These are phyloP conservation scores for Laothoe populi DNA, from an alignment of 2,888 invertebrate genomes.

Conservation along the genomic window DNA sequence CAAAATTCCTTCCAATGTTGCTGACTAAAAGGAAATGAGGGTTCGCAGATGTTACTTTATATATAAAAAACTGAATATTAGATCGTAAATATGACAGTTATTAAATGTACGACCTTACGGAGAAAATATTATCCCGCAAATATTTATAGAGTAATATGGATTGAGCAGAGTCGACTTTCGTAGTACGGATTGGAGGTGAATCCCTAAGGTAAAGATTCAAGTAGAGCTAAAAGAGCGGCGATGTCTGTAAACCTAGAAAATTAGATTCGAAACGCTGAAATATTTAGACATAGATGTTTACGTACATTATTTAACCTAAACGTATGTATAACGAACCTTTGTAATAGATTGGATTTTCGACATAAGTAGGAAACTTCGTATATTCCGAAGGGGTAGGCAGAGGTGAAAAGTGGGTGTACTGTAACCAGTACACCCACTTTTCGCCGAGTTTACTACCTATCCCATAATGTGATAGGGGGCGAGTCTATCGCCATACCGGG, in stretches of 20 bases:
- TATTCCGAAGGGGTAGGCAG: no score
- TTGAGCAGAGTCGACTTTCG: not conserved
- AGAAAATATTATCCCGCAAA: slow-evolving; percentile 24
- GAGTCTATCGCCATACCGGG: no score
- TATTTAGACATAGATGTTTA: slow-evolving; percentile 3
- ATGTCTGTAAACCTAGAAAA: slow-evolving; percentile 37
- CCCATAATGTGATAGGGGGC: no score
- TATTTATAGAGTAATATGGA: slow-evolving; percentile 22
- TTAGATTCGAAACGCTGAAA: slow-evolving; percentile 38
- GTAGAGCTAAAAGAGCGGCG: slow-evolving; percentile 36
- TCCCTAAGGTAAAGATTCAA: slow-evolving; percentile 44
- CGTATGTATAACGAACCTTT: not conserved
- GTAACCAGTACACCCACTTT: no score
- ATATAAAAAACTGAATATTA: slow-evolving; percentile 59
- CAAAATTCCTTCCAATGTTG: slow-evolving; percentile 66
- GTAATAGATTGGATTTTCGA: no score
- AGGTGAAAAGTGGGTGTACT: no score
- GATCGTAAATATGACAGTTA: slow-evolving; percentile 62
- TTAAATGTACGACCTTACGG: slow-evolving; percentile 49
- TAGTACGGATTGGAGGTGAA: slow-evolving; percentile 39
- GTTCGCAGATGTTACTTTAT: slow-evolving; percentile 60
- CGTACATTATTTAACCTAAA: not conserved
- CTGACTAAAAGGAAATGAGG: slow-evolving; percentile 64
- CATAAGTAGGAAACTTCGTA: no score
- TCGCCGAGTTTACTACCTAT: no score